phyloP scores from a whole-genome alignment of 2,797 vertebrate species.

The Xiphophorus birchmanni region DNA sequence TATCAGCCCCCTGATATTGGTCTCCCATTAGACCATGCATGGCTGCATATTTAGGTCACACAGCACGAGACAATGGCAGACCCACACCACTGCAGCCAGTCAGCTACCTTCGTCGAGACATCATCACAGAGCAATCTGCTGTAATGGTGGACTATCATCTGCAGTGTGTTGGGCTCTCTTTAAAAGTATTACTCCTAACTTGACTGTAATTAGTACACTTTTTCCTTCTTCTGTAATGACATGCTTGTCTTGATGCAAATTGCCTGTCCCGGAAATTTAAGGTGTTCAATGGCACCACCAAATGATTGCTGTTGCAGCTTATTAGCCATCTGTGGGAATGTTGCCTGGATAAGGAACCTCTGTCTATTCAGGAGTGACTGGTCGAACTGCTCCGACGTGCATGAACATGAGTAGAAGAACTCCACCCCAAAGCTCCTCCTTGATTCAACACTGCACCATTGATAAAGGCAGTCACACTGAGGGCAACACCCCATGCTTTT shows the following conservation, averaged over 20 bases:
- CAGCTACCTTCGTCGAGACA: conserved; percentile 39
- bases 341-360: conserved; percentile 18
- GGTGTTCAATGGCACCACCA: background rate
- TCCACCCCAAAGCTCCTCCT: conserved; percentile 45
- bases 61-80: conserved; percentile 70
- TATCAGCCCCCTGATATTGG: conserved; percentile 67
- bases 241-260: conserved; percentile 1
- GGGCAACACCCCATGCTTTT: conserved; percentile 42
- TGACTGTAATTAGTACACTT: background rate
- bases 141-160: background rate
- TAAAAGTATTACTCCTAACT: background rate
- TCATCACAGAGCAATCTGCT: conserved; percentile 6
- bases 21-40: conserved; percentile 65
- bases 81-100: conserved; percentile 38
- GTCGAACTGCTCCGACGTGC: conserved; percentile 70
- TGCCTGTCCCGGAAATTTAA: background rate
- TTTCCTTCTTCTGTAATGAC: background rate
- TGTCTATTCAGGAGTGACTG: conserved; percentile 35
- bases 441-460: conserved; percentile 46
- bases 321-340: conserved; percentile 31
- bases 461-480: conserved; percentile 26
- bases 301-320: conserved; percentile 46
- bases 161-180: background rate
- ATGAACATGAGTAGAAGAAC: conserved; percentile 65
- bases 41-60: conserved; percentile 80